phyloP scores from a whole-genome alignment of 2,888 invertebrate genomes.

The Phanerotoma sp. region DNA sequence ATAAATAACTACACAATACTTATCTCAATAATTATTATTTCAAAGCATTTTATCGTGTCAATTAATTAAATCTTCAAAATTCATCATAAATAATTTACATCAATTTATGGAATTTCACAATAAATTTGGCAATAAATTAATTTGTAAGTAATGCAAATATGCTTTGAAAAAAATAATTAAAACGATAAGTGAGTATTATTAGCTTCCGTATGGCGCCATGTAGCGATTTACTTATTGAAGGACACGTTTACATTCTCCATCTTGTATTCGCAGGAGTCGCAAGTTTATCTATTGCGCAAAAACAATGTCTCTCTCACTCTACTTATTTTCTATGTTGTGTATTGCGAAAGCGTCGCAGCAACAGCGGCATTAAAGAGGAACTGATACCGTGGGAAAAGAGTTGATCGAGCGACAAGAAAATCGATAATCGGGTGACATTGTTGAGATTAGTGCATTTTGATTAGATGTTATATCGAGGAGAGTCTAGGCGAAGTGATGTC shows the following conservation, averaged over 20 bases:
- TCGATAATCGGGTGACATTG: slow-evolving; percentile 39
- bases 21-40: background rate
- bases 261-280: slow-evolving; percentile 15
- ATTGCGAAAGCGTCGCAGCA: slow-evolving; percentile 25
- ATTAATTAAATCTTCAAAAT: too few species aligned
- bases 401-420: slow-evolving; percentile 19
- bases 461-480: slow-evolving; percentile 13
- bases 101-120: too few species aligned
- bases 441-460: slow-evolving; percentile 37
- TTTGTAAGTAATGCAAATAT: too few species aligned
- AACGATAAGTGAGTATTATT: slow-evolving; percentile 29
- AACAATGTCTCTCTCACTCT: slow-evolving; percentile 5
- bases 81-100: too few species aligned
- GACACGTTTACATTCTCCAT: slow-evolving; percentile 24
- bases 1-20: background rate
- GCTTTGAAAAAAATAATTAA: background rate
- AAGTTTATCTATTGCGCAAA: slow-evolving; percentile 8
- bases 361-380: too few species aligned
- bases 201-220: slow-evolving; percentile 38
- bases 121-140: too few species aligned
- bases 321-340: background rate
- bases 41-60: too few species aligned
- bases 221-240: slow-evolving; percentile 32
- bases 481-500: slow-evolving; percentile 18
- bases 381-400: slow-evolving; percentile 39